Base-by-base conservation (phyloP, 1,140 invertebrate genomes). In the Rhopalosiphum maidis region DNA sequence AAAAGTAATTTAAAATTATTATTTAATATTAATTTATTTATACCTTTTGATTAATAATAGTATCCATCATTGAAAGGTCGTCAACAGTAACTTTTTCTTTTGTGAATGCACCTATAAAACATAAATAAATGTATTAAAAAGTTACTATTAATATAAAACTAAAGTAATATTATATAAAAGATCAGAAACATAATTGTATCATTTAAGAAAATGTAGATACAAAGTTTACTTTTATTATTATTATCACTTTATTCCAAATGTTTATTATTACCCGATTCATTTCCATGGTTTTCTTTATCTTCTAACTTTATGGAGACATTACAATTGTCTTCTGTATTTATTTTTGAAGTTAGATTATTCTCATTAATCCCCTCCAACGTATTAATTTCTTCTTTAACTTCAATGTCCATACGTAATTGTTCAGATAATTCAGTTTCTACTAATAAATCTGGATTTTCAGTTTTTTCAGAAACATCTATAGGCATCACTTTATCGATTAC, bases 21-120 rank as follows among this genome's bases (percentile, higher is more conserved):
- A n/a, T n/a, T 85, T 43, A 82, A 82, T 82, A 82, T 22, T 82
- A 15, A 55, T 35, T 54, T 9, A 54, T 46, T 51, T 18, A 46
- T 93, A 93, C 91, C 35, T 86, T n/a, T 83, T 93, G 91, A 41
- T 93, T 93, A 85, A 93, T 30, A 54, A 93, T 85, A 2, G n/a
- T 86, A 54, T 93, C 43, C 48, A 93, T 55, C 35, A 37, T 51
- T 43, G 23, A 30, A 54, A 93, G 91, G 6, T 93, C 91, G 21
- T 55, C n/a, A n/a, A 86, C 25, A 21, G 21, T 7, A 22, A 93
- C 21, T 55, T 85, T 46, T 54, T 85, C 82, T 41, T 93, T 55
- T 9, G 30, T 18, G 30, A n/a, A 6, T 30, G 43, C 11, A n/a
- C 11, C 89, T 90, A 90, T 15, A 90, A n/a, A 54, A 54, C 43